Base-by-base conservation (phyloP, 2,113 vertebrate genomes). In the Nematolebias whitei region DNA sequence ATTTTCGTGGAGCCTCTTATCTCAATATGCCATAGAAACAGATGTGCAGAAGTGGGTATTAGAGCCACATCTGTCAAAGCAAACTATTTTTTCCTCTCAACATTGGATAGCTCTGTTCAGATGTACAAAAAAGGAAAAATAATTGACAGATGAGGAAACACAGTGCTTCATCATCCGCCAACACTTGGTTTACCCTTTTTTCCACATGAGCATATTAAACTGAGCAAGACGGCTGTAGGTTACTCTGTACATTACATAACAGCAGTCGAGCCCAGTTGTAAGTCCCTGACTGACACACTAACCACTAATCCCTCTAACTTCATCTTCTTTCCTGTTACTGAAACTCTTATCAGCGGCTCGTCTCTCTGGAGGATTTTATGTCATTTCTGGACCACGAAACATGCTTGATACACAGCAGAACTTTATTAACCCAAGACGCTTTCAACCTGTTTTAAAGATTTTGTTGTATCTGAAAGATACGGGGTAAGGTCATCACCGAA, bases 351-450 rank as follows among this genome's bases (percentile, higher is more conserved):
- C 78, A 56, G 52, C 53, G 52, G 41, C 43, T 24, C 47, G 64
- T 60, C 62, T 55, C 13, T 19, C 22, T 1, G 12, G 39, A 19
- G 15, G 58, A 82, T 79, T 63, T 61, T 54, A 16, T n/a, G 65
- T 43, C 74, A 44, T 56, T 63, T 62, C 38, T 61, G 57, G 50
- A 24, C 41, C 16, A 24, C 5, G 7, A 67, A 61, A 65, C 41
- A 20, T 5, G 35, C 47, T 72, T 56, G 76, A 82, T 62, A 51
- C 38, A 47, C 43, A 58, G 55, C 55, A 22, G 48, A 2, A n/a
- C 68, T 51, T 75, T 64, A 80, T 78, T 80, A 77, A 79, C 24
- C 50, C 49, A 1, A 11, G 32, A 80, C 74, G 80, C 78, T 68
- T 75, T 29, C 41, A 14, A 38, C 35, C 58, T 48, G 76, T 72